Conservation (phyloP, 1,140 invertebrate genomes). For the Drosophila paulistorum region DNA sequence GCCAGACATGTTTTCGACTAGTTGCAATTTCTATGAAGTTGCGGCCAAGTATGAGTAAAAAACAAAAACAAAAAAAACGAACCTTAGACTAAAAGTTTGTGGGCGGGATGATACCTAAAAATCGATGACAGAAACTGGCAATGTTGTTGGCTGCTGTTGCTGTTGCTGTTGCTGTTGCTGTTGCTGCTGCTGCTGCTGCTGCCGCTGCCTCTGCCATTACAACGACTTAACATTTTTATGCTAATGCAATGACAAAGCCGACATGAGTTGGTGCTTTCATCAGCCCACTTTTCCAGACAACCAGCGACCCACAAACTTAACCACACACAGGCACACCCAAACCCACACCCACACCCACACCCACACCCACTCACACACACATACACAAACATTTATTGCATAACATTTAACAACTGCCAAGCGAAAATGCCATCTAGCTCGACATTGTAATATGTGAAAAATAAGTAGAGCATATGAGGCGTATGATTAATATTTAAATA, state of each 20-base stretch:
- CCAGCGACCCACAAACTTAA: neutral
- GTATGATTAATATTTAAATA: conserved; percentile 67
- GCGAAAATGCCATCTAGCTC: conserved; percentile 44
- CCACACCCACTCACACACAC: too few relatives aligned
- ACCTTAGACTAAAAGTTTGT: neutral
- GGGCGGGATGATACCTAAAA: conserved; percentile 26
- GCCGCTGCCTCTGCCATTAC: conserved; percentile 38
- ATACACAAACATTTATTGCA: conserved; percentile 37
- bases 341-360: neutral
- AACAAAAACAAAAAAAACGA: neutral
- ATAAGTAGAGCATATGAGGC: conserved; percentile 65
- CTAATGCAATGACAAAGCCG: conserved; percentile 62
- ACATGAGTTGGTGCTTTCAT: conserved; percentile 46
- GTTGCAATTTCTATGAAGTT: conserved; percentile 13
- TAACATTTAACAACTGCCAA: conserved; percentile 41
- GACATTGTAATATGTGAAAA: conserved; percentile 62
- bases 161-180: conserved; percentile 2
- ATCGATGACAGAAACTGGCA: conserved; percentile 43
- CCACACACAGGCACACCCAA: neutral
- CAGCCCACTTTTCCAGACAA: neutral
- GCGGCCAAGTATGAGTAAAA: neutral
- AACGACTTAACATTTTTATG: conserved; percentile 62
- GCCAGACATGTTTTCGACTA: conserved; percentile 6
- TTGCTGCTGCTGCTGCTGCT: conserved; percentile 19
- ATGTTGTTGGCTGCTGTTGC: conserved; percentile 18